Percentiles rank a stretch among this genome's conserved stretches.
Evolutionary conservation across 2,113 vertebrate species (phyloP).

Genomic region (Percina caprodes): DNA sequence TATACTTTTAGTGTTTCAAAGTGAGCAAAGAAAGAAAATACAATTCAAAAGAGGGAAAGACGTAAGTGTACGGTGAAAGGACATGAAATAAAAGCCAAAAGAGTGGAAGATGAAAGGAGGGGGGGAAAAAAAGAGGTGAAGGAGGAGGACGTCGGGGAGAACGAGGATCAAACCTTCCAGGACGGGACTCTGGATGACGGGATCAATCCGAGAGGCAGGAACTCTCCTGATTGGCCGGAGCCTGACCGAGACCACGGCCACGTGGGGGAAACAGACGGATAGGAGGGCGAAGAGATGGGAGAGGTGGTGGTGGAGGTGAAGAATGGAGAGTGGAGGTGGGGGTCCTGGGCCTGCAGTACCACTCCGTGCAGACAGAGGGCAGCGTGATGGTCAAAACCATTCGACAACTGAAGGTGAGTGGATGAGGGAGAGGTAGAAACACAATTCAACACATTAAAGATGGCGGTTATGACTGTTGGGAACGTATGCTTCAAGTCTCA

Average conservation of each 20-base stretch:
- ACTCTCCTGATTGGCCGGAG: slow-evolving; percentile 86
- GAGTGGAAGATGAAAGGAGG: neutral
- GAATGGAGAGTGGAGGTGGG: slow-evolving; percentile 86
- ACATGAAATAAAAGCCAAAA: neutral
- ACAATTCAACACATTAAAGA: slow-evolving; percentile 34
- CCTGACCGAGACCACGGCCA: slow-evolving; percentile 89
- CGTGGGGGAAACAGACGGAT: slow-evolving; percentile 55
- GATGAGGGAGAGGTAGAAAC: slow-evolving; percentile 49
- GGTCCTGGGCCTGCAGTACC: slow-evolving; percentile 83
- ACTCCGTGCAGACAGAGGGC: slow-evolving; percentile 82
- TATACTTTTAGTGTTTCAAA: neutral
- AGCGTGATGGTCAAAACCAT: slow-evolving; percentile 89
- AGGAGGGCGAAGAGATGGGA: slow-evolving; percentile 84
- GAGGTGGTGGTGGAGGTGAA: slow-evolving; percentile 78
- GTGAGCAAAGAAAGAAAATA: neutral
- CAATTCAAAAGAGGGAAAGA: neutral
- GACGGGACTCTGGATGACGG: slow-evolving; percentile 93
- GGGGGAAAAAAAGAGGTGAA: neutral
- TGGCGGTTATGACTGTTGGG: neutral
- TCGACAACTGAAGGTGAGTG: slow-evolving; percentile 88
- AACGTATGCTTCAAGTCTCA: neutral
- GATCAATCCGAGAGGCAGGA: slow-evolving; percentile 87
- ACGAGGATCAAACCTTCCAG: slow-evolving; percentile 93
- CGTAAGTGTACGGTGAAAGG: neutral
- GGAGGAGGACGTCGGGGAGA: slow-evolving; percentile 46